Conservation (phyloP, 2,113 vertebrate genomes). For the Myotis davidii region DNA sequence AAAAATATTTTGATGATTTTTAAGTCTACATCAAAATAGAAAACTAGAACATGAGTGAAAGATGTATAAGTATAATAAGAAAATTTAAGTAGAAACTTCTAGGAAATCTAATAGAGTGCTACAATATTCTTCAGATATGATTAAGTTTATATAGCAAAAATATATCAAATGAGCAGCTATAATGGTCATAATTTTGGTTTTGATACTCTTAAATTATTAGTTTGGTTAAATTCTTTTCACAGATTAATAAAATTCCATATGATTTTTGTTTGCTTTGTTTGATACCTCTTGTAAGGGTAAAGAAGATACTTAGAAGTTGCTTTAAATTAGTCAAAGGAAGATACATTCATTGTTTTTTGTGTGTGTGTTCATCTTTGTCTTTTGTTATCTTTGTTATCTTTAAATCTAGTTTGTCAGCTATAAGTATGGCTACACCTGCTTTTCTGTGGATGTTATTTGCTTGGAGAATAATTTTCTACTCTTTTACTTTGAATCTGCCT, state of each 20-base stretch:
- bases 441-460: too few relatives aligned
- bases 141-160: not conserved
- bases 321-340: not conserved
- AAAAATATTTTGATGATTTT: not conserved
- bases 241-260: not conserved
- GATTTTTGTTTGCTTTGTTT: not conserved
- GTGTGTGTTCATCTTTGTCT: too few relatives aligned
- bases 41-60: conserved; percentile 42
- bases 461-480: too few relatives aligned
- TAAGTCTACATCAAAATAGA: not conserved
- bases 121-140: not conserved
- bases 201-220: not conserved
- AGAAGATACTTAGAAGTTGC: not conserved
- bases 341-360: not conserved
- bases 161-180: not conserved
- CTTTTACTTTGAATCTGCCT: too few relatives aligned
- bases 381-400: too few relatives aligned
- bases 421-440: too few relatives aligned
- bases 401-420: too few relatives aligned
- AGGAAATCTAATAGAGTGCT: not conserved
- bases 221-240: not conserved
- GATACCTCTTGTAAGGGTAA: not conserved
- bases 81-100: not conserved
- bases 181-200: not conserved
- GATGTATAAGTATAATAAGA: not conserved